phyloP scores from a whole-genome alignment of 2,113 vertebrate genomes.

The Syngnathus typhle region DNA sequence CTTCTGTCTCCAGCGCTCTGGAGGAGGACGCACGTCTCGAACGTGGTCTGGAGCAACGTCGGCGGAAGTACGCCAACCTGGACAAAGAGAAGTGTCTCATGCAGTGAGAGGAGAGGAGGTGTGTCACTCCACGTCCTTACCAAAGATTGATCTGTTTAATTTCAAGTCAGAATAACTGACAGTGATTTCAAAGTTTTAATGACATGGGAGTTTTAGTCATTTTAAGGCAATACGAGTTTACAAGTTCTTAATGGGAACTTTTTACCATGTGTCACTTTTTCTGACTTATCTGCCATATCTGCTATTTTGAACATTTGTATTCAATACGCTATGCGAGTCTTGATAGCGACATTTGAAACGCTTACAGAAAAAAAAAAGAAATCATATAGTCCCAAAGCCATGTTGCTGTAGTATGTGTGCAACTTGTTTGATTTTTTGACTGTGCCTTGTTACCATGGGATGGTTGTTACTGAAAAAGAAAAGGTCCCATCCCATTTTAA shows the following conservation, averaged over 20 bases:
- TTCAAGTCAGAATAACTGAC: not conserved
- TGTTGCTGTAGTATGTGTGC: conserved; percentile 7
- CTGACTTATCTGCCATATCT: not conserved
- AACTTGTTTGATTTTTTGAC: not conserved
- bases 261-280: not conserved
- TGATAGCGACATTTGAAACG: not conserved
- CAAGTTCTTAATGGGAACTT: not conserved
- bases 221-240: not conserved
- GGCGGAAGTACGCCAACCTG: conserved; percentile 73
- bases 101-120: conserved; percentile 63
- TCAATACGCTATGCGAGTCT: not conserved
- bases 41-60: conserved; percentile 77
- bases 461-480: not conserved
- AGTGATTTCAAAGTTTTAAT: not conserved
- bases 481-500: not conserved
- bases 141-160: not conserved
- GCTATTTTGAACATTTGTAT: not conserved
- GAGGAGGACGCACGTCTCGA: conserved; percentile 85
- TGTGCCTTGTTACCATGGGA: not conserved
- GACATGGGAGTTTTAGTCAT: not conserved
- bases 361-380: not conserved
- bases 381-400: not conserved
- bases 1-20: conserved; percentile 65
- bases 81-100: conserved; percentile 76
- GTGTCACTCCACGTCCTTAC: not conserved